phyloP scores from a whole-genome alignment of 2,113 vertebrate species.

The Nibea albiflora region DNA sequence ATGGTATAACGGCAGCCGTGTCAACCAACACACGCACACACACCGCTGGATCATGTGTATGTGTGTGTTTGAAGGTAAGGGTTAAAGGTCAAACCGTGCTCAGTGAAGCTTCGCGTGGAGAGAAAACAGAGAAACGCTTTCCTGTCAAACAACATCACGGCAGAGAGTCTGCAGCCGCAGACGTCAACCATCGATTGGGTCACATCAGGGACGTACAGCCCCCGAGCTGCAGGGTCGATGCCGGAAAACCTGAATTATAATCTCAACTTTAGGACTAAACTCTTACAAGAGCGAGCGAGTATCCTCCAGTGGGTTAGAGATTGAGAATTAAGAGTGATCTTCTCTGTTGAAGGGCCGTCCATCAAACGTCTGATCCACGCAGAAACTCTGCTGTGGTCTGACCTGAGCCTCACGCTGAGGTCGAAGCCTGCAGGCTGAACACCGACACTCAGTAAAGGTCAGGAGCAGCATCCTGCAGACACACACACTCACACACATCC shows the following conservation, averaged over 20 bases:
- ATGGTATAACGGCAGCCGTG: background rate
- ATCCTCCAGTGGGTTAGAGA: background rate
- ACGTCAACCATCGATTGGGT: too few species aligned
- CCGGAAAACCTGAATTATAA: too few species aligned
- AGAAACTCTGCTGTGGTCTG: constrained; percentile 16
- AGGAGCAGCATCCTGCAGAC: constrained; percentile 19
- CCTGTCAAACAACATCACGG: constrained; percentile 48
- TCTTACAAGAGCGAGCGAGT: too few species aligned
- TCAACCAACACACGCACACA: background rate
- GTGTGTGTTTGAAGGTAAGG: constrained; percentile 6
- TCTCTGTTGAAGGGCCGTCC: background rate
- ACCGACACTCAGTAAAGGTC: constrained; percentile 60
- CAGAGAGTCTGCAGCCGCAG: background rate
- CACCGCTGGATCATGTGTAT: background rate
- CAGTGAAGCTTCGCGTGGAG: constrained; percentile 17
- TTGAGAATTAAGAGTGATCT: background rate
- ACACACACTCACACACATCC: background rate
- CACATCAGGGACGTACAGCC: too few species aligned
- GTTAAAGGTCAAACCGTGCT: constrained; percentile 48
- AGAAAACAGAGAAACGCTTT: constrained; percentile 19
- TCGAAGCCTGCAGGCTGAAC: constrained; percentile 22
- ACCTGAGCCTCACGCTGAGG: constrained; percentile 49
- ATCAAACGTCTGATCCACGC: constrained; percentile 22
- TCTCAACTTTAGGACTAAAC: too few species aligned
- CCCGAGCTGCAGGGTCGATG: too few species aligned